Conservation (phyloP, 2,888 invertebrate genomes). For the Leucania comma region DNA sequence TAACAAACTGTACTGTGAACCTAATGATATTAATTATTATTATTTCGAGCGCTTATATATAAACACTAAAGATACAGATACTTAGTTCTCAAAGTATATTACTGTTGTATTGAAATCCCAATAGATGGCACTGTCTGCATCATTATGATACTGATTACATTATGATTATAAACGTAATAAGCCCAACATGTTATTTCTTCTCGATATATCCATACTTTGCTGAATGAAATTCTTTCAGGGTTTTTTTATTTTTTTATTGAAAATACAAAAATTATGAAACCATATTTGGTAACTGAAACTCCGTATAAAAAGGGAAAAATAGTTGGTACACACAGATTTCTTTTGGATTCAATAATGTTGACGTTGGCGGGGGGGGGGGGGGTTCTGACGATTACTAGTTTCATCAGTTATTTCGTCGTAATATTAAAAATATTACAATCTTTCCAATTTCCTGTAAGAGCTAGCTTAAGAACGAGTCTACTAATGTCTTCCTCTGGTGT, state of each 20-base stretch:
- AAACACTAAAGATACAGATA: neutral
- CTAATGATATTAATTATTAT: no score
- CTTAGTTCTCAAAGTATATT: neutral
- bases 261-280: neutral
- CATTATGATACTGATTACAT: no score
- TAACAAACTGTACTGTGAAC: no score
- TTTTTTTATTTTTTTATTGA: neutral
- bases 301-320: neutral
- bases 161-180: neutral
- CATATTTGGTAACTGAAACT: neutral
- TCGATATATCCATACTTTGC: neutral
- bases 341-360: no score
- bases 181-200: neutral
- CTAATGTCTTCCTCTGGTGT: no score
- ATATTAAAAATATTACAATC: no score
- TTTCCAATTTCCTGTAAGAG: no score
- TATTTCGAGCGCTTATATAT: neutral
- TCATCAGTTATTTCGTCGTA: no score
- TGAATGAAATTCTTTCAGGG: neutral
- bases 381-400: no score
- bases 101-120: neutral
- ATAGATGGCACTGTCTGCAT: conserved; percentile 29
- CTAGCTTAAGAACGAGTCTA: no score
- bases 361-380: no score
- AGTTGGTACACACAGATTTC: neutral